Conservation (phyloP, 2,888 invertebrate species). For the Eutolmus rufibarbis region DNA sequence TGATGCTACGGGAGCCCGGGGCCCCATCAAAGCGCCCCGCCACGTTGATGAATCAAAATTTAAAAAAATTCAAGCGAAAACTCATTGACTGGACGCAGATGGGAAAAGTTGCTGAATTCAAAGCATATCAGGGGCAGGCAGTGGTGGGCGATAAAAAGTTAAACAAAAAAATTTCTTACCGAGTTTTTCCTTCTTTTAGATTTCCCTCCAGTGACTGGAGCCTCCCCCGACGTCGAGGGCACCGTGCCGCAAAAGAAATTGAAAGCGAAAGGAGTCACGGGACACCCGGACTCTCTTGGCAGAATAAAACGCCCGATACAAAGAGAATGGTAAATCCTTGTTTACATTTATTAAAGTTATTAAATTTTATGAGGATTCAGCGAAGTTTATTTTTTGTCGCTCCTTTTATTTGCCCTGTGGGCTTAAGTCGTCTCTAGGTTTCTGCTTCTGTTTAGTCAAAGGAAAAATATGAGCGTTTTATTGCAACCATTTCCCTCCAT, state of each 20-base stretch:
- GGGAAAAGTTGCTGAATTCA: conserved; percentile 24
- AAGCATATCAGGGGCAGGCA: conserved; percentile 1
- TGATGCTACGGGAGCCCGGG: background rate
- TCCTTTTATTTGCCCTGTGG: background rate
- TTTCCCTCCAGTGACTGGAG: conserved; percentile 1
- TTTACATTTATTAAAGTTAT: conserved; percentile 40
- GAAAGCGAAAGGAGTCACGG: conserved; percentile 20
- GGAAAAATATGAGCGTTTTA: conserved; percentile 4
- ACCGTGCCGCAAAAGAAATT: background rate
- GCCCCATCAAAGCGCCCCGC: background rate
- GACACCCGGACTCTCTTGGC: background rate
- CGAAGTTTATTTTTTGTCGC: conserved; percentile 33
- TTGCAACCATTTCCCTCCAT: background rate
- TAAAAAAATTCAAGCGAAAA: conserved; percentile 15
- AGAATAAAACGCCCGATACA: background rate
- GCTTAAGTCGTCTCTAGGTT: background rate
- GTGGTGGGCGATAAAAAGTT: conserved; percentile 15
- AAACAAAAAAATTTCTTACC: conserved; percentile 20
- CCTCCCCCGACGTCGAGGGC: background rate
- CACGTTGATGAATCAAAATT: conserved; percentile 23
- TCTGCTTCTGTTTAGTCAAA: background rate
- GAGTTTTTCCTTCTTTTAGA: background rate
- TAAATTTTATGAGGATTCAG: conserved; percentile 39
- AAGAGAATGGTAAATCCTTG: conserved; percentile 36
- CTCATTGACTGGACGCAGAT: background rate